A percentile compares a stretch with the other conserved stretches of the same genome.
Conservation (phyloP, 1,140 invertebrate genomes). For the Drosophila lini region DNA sequence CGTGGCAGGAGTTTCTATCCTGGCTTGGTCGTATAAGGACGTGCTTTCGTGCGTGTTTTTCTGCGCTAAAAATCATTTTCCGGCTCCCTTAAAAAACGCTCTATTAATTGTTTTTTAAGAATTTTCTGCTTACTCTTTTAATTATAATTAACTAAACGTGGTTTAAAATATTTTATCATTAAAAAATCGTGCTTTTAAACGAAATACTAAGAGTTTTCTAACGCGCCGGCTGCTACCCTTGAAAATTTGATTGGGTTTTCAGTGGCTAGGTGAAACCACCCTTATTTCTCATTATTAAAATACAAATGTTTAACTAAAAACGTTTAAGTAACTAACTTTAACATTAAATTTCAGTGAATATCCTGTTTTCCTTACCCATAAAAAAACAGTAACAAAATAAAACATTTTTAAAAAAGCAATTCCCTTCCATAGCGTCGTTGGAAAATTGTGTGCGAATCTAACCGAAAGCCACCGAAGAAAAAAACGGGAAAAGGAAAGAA, state of each 20-base stretch:
- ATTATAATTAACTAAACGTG: background rate
- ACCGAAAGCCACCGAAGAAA: conserved; percentile 27
- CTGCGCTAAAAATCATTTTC: background rate
- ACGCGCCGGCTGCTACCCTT: conserved; percentile 51
- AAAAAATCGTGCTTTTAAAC: background rate
- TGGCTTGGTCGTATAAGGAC: conserved; percentile 63
- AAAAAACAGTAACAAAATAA: conserved; percentile 13
- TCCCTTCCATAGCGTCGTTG: conserved; percentile 38
- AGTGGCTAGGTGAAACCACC: conserved; percentile 49
- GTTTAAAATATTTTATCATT: background rate
- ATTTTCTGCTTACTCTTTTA: too few relatives aligned
- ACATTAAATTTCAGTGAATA: background rate
- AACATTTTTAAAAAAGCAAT: conserved; percentile 29
- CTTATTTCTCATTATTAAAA: conserved; percentile 30
- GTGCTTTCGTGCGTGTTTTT: conserved; percentile 34
- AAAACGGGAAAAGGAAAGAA: conserved; percentile 29
- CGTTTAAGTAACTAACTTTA: background rate
- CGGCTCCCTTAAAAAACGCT: background rate
- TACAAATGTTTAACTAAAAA: conserved; percentile 7
- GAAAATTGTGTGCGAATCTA: conserved; percentile 49
- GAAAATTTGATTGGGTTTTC: conserved; percentile 52
- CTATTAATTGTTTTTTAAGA: conserved; percentile 2
- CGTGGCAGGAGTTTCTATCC: conserved; percentile 67
- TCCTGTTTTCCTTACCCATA: background rate
- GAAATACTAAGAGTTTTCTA: conserved; percentile 32